Percentiles rank a stretch among this genome's conserved stretches.
Evolutionary conservation across 2,113 vertebrate species (phyloP).

Genomic region (Cricetomys ansorgei): DNA sequence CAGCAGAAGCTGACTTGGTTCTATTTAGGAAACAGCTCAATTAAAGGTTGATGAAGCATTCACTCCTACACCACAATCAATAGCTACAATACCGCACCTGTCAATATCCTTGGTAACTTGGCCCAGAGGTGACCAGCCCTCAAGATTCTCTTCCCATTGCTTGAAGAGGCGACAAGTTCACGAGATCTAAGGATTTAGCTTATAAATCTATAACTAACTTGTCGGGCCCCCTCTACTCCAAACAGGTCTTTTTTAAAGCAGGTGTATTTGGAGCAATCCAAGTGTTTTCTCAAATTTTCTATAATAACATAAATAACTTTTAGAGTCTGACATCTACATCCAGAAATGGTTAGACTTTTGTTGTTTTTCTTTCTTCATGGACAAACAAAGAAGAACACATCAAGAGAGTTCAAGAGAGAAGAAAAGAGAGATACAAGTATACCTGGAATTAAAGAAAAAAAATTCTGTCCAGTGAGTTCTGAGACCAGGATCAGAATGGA

Average conservation of each 20-base stretch:
- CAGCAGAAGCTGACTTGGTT: slow-evolving; percentile 67
- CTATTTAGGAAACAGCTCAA: slow-evolving; percentile 72
- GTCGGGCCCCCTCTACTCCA: background rate
- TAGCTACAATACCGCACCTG: slow-evolving; percentile 67
- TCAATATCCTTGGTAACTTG: background rate
- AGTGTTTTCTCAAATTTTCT: background rate
- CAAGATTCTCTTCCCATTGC: slow-evolving; percentile 23
- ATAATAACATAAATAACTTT: background rate
- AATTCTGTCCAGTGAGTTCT: slow-evolving; percentile 70
- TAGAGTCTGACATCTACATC: background rate
- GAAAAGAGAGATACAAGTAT: slow-evolving; percentile 55
- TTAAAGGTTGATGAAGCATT: slow-evolving; percentile 81
- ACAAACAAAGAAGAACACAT: background rate
- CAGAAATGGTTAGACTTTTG: background rate
- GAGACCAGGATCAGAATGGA: slow-evolving; percentile 76
- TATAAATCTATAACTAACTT: slow-evolving; percentile 41
- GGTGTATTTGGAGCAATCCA: slow-evolving; percentile 32
- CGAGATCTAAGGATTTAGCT: slow-evolving; percentile 57
- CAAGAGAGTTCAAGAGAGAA: background rate
- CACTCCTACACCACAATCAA: slow-evolving; percentile 69
- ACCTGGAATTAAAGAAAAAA: slow-evolving; percentile 84
- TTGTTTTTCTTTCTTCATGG: background rate
- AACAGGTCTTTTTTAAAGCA: slow-evolving; percentile 41
- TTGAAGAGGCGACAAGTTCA: slow-evolving; percentile 1
- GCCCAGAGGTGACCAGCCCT: background rate